These are phyloP conservation scores for Clivina fossor DNA, from an alignment of 2,888 invertebrate genomes.

Conservation along the genomic window DNA sequence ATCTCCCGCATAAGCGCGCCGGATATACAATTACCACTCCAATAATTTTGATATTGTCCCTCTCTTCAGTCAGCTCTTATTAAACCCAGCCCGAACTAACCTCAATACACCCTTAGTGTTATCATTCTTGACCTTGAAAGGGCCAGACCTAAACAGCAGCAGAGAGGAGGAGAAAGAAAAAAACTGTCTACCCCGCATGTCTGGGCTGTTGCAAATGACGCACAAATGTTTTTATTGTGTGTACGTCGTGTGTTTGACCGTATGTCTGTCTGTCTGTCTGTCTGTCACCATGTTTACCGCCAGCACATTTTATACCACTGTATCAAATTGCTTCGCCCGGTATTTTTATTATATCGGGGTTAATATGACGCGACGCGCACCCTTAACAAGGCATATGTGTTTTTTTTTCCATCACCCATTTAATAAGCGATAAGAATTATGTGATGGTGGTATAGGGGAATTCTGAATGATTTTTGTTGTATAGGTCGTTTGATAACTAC, in stretches of 20 bases:
- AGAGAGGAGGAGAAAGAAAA: too few species aligned
- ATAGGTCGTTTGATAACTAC: too few species aligned
- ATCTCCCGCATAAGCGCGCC: too few species aligned
- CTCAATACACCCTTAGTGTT: too few species aligned
- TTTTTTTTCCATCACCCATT: conserved; percentile 37
- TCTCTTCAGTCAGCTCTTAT: too few species aligned
- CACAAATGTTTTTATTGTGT: conserved; percentile 12
- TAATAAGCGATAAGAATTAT: conserved; percentile 36
- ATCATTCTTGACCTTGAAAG: conserved; percentile 5
- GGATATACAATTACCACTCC: too few species aligned
- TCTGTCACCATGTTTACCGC: not conserved
- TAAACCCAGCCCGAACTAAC: too few species aligned
- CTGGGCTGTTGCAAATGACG: conserved; percentile 5
- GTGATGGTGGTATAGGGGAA: conserved; percentile 7
- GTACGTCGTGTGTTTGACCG: too few species aligned
- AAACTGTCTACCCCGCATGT: conserved; percentile 8
- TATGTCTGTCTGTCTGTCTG: too few species aligned
- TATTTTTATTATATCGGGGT: not conserved
- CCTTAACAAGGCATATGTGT: conserved; percentile 39
- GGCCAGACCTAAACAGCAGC: too few species aligned
- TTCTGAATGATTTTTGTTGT: too few species aligned
- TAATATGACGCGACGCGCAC: conserved; percentile 34
- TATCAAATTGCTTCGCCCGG: conserved; percentile 12
- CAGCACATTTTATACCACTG: not conserved
- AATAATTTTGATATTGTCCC: too few species aligned